Conservation (phyloP, 2,797 vertebrate genomes). For the Lerista edwardsae region DNA sequence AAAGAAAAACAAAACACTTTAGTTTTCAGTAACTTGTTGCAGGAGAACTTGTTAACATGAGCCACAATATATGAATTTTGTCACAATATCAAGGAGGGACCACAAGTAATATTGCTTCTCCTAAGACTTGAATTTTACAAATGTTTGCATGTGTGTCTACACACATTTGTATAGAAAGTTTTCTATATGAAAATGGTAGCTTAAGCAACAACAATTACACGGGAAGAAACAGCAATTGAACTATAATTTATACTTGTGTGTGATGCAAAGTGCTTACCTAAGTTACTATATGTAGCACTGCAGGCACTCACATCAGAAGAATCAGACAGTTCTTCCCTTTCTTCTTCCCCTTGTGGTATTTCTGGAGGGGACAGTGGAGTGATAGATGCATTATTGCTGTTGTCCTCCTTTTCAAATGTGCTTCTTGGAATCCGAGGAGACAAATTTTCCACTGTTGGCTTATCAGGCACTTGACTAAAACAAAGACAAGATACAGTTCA, state of each 20-base stretch:
- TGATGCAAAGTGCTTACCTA: conserved; percentile 81
- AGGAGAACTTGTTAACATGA: not conserved
- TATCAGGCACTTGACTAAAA: conserved; percentile 85
- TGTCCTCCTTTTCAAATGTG: conserved; percentile 72
- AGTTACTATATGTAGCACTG: conserved; percentile 95
- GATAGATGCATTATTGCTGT: conserved; percentile 57
- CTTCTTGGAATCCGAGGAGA: conserved; percentile 77
- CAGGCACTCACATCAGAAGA: conserved; percentile 84
- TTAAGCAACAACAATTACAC: not conserved
- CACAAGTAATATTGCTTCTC: conserved; percentile 7
- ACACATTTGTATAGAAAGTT: not conserved
- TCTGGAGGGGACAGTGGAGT: conserved; percentile 70
- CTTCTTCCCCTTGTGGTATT: conserved; percentile 75
- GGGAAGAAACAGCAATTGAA: not conserved
- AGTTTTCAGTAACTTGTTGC: not conserved
- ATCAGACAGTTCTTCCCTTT: conserved; percentile 81
- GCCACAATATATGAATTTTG: not conserved
- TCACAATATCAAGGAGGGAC: not conserved
- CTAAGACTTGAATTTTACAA: not conserved
- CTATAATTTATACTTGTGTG: not conserved
- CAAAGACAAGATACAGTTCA: conserved; percentile 57
- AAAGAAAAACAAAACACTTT: not conserved
- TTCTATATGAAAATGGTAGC: not conserved
- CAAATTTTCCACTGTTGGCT: conserved; percentile 75
- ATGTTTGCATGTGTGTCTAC: not conserved